Percentiles rank a stretch among this genome's conserved stretches.
Conservation (phyloP, 2,113 vertebrate species). For the Datnioides undecimradiatus region DNA sequence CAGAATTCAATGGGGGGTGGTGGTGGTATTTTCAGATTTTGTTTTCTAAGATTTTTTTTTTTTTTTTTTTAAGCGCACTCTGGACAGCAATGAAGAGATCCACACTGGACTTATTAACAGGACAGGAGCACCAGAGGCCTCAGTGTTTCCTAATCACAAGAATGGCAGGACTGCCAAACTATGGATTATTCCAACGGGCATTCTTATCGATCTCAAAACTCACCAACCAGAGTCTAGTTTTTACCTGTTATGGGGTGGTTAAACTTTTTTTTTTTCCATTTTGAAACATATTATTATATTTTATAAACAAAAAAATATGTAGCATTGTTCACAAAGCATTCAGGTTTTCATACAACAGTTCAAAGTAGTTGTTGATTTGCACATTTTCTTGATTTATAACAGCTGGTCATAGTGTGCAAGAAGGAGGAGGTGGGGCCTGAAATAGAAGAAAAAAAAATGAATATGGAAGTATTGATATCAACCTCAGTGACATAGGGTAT, state of each 20-base stretch:
- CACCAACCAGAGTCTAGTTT: conserved; percentile 79
- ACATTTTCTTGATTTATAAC: conserved; percentile 83
- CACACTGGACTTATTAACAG: conserved; percentile 72
- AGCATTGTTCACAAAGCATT: conserved; percentile 94
- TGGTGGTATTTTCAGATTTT: conserved; percentile 70
- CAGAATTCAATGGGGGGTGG: conserved; percentile 73
- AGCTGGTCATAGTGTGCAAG: conserved; percentile 76
- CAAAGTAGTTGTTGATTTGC: conserved; percentile 85
- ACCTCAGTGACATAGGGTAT: conserved; percentile 81
- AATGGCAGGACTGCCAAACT: conserved; percentile 67
- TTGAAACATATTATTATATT: conserved; percentile 82
- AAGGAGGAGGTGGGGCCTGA: conserved; percentile 61
- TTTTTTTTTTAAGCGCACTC: conserved; percentile 68
- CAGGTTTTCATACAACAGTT: conserved; percentile 86
- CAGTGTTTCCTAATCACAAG: conserved; percentile 62
- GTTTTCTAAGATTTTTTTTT: conserved; percentile 43
- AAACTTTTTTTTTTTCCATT: conserved; percentile 74
- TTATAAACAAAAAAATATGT: conserved; percentile 88
- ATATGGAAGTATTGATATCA: conserved; percentile 80
- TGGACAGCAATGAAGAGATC: conserved; percentile 78
- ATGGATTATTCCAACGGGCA: conserved; percentile 81
- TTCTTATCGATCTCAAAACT: conserved; percentile 79
- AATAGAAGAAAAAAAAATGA: conserved; percentile 49
- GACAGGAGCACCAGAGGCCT: conserved; percentile 70
- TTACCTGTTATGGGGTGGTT: conserved; percentile 75